A percentile compares a stretch with the other conserved stretches of the same genome.
Evolutionary conservation across 2,113 vertebrate genomes (phyloP).

Genomic region (Bagarius yarrelli): DNA sequence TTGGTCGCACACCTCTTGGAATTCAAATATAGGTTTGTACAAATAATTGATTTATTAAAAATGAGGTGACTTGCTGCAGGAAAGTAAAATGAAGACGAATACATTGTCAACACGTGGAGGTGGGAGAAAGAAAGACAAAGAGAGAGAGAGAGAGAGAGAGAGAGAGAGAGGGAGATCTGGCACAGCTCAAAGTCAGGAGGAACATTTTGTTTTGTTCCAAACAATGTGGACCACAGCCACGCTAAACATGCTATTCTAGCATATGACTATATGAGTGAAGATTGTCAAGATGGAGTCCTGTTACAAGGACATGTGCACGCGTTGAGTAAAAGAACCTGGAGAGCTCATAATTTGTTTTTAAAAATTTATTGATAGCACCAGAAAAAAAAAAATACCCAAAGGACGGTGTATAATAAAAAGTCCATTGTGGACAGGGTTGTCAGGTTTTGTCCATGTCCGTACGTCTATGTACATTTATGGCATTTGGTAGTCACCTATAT

Average conservation of each 20-base stretch:
- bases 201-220: slow-evolving; percentile 28
- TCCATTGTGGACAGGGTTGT: neutral
- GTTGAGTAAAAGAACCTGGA: slow-evolving; percentile 4
- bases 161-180: neutral
- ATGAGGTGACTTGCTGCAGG: slow-evolving; percentile 19
- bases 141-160: neutral
- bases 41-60: slow-evolving; percentile 39
- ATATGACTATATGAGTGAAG: slow-evolving; percentile 35
- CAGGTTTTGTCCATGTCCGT: neutral
- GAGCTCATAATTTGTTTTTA: slow-evolving; percentile 21
- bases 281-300: slow-evolving; percentile 33
- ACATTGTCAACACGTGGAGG: slow-evolving; percentile 2
- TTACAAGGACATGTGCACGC: slow-evolving; percentile 21
- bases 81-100: slow-evolving; percentile 30
- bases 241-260: slow-evolving; percentile 26
- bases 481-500: no score
- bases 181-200: slow-evolving; percentile 15
- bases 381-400: neutral
- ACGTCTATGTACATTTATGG: no score
- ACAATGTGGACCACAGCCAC: neutral
- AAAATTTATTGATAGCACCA: slow-evolving; percentile 14
- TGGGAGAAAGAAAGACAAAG: no score
- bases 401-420: no score
- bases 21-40: slow-evolving; percentile 30
- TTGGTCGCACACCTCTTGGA: slow-evolving; percentile 22